Conservation (phyloP, 2,113 vertebrate species). For the Tragelaphus scriptus region DNA sequence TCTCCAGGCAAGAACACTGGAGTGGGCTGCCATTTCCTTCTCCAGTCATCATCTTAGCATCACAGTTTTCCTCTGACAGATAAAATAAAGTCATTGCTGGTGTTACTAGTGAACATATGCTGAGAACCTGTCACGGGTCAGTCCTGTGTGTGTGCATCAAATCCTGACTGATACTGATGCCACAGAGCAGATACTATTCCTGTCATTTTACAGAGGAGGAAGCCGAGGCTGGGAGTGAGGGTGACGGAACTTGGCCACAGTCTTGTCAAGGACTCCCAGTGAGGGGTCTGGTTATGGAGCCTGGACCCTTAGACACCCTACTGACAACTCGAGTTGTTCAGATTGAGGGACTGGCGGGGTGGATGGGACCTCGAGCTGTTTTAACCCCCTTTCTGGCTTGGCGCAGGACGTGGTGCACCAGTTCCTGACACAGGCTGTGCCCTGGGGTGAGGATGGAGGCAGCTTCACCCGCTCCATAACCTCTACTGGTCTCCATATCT, state of each 20-base stretch:
- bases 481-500: neutral
- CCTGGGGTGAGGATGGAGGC: neutral
- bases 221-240: neutral
- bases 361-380: neutral
- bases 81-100: too few species aligned
- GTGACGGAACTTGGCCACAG: neutral
- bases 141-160: neutral
- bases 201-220: neutral
- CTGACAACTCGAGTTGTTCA: neutral
- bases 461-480: neutral
- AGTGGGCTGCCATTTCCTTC: too few species aligned
- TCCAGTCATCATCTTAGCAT: neutral
- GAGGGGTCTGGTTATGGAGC: neutral
- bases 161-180: neutral
- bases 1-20: too few species aligned
- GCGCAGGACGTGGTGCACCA: fast-evolving
- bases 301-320: neutral
- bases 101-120: neutral
- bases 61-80: neutral
- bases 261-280: neutral
- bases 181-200: neutral
- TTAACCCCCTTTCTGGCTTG: neutral
- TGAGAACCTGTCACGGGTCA: neutral
- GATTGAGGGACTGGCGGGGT: neutral
- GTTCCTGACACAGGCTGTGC: neutral